Conservation (phyloP, 2,888 invertebrate genomes). For the Habroteleia sp. region DNA sequence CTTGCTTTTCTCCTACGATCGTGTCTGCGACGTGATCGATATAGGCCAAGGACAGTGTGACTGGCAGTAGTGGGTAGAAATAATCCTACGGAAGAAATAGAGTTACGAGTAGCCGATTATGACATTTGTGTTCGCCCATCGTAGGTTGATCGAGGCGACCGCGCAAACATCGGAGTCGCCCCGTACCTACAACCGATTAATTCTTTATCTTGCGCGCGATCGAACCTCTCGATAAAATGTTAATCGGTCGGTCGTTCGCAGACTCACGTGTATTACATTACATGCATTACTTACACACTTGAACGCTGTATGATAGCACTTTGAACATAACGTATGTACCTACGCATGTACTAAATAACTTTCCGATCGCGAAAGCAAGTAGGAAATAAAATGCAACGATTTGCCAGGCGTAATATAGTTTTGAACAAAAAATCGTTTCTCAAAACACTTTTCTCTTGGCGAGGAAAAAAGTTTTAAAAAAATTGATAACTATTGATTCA, state of each 20-base stretch:
- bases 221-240: conserved; percentile 65
- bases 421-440: no score
- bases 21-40: conserved; percentile 59
- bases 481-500: no score
- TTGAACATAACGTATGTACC: conserved; percentile 31
- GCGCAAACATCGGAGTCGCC: conserved; percentile 22
- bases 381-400: no score
- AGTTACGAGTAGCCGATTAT: conserved; percentile 66
- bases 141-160: conserved; percentile 53
- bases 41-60: conserved; percentile 71
- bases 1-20: conserved; percentile 64
- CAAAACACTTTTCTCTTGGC: no score
- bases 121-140: conserved; percentile 64
- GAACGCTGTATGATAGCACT: conserved; percentile 13
- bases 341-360: conserved; percentile 40
- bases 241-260: conserved; percentile 60
- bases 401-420: no score
- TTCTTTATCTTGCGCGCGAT: conserved; percentile 64
- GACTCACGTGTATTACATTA: conserved; percentile 29
- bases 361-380: no score
- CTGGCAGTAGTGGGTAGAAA: conserved; percentile 70
- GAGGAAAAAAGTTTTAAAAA: no score
- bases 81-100: conserved; percentile 68
- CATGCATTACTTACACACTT: conserved; percentile 23
- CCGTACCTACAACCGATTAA: conserved; percentile 64